These are phyloP conservation scores for Muntiacus muntjak DNA, from an alignment of 2,113 vertebrate species.

Conservation along the genomic window DNA sequence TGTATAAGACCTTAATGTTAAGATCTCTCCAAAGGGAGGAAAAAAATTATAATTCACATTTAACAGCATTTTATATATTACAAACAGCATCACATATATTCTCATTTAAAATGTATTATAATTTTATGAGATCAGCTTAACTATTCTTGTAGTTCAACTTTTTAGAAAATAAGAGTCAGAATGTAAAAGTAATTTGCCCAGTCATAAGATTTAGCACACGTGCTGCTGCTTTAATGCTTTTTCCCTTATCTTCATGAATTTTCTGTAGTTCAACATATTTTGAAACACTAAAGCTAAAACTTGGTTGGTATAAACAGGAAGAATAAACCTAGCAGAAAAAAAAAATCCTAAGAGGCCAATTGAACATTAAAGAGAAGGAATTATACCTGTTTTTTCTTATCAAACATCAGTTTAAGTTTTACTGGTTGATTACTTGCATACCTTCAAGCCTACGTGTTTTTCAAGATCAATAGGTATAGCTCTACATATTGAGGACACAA, in stretches of 20 bases:
- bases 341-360: neutral
- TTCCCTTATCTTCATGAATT: neutral
- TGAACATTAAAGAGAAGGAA: neutral
- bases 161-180: neutral
- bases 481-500: neutral
- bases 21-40: neutral
- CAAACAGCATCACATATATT: conserved; percentile 3
- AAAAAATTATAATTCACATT: neutral
- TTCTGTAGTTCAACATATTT: neutral
- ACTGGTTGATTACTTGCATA: neutral
- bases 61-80: conserved; percentile 23
- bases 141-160: neutral
- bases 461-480: neutral
- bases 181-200: neutral
- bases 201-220: neutral
- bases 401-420: neutral
- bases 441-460: neutral
- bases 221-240: neutral
- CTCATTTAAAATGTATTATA: neutral
- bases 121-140: neutral
- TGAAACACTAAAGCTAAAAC: neutral
- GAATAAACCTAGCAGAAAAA: neutral
- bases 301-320: neutral
- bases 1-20: neutral
- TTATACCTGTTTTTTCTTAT: neutral